Conservation (phyloP, 2,797 vertebrate species). For the Sebastes hopkinsi region DNA sequence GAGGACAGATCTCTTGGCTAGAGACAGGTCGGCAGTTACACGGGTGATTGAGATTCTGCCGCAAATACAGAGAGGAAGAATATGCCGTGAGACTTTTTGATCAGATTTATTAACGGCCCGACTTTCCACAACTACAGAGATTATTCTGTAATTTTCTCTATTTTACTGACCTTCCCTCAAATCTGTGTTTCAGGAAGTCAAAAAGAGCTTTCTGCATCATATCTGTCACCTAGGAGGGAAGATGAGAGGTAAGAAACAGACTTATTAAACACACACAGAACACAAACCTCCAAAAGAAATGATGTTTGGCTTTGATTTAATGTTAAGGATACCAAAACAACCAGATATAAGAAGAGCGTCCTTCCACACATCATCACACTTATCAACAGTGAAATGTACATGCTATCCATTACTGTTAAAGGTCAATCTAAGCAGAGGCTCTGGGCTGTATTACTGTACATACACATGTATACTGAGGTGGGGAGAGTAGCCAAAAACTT, state of each 20-base stretch:
- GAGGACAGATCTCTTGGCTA: conserved; percentile 95
- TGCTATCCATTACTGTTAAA: not conserved
- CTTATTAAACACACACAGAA: not conserved
- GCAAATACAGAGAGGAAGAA: not conserved
- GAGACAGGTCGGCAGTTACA: conserved; percentile 94
- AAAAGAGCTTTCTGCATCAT: conserved; percentile 99
- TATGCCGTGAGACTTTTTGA: not conserved
- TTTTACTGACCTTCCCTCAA: conserved; percentile 91
- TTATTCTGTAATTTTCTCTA: not conserved
- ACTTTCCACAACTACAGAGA: not conserved
- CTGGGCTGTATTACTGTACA: not conserved
- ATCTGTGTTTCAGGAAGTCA: conserved; percentile 97
- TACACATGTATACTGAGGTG: not conserved
- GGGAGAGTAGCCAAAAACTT: not conserved
- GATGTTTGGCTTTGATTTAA: not conserved
- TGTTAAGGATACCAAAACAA: not conserved
- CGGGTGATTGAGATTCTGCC: conserved; percentile 95
- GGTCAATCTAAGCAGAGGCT: not conserved
- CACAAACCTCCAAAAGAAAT: not conserved
- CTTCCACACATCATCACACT: not conserved
- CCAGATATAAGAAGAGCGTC: not conserved
- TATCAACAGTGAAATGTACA: not conserved
- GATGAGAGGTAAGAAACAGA: not conserved
- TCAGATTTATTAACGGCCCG: not conserved
- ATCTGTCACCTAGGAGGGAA: conserved; percentile 89